phyloP scores from a whole-genome alignment of 2,797 vertebrate genomes.

The Octomys mimax region DNA sequence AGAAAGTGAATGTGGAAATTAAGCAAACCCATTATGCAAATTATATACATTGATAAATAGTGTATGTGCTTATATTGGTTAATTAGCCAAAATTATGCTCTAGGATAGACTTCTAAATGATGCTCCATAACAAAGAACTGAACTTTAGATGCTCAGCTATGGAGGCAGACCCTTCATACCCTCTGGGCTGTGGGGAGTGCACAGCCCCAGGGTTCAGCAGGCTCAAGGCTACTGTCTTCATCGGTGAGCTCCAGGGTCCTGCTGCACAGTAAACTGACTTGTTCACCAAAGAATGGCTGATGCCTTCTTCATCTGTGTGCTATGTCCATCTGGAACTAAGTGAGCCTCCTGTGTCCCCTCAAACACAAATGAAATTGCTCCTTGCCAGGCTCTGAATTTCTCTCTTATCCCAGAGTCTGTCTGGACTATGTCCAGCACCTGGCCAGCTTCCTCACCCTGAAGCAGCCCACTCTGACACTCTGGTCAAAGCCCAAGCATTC shows the following conservation, averaged over 20 bases:
- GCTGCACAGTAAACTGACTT: background rate
- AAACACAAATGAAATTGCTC: background rate
- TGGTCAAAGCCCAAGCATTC: background rate
- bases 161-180: background rate
- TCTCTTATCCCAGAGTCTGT: background rate
- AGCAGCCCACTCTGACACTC: background rate
- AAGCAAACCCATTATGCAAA: slow-evolving; percentile 20
- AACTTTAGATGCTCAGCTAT: background rate
- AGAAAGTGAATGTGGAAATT: background rate
- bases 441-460: background rate
- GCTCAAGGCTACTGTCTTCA: background rate
- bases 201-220: background rate
- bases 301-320: background rate
- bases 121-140: background rate
- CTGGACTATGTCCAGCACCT: background rate
- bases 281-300: background rate
- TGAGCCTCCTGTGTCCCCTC: background rate
- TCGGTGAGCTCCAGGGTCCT: background rate
- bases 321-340: background rate
- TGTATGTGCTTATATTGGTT: background rate
- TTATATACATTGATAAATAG: background rate
- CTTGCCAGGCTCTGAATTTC: background rate
- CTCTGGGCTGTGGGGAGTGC: background rate
- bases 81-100: background rate
- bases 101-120: background rate